These are phyloP conservation scores for Spodoptera littoralis DNA, from an alignment of 2,888 invertebrate species.

Conservation along the genomic window DNA sequence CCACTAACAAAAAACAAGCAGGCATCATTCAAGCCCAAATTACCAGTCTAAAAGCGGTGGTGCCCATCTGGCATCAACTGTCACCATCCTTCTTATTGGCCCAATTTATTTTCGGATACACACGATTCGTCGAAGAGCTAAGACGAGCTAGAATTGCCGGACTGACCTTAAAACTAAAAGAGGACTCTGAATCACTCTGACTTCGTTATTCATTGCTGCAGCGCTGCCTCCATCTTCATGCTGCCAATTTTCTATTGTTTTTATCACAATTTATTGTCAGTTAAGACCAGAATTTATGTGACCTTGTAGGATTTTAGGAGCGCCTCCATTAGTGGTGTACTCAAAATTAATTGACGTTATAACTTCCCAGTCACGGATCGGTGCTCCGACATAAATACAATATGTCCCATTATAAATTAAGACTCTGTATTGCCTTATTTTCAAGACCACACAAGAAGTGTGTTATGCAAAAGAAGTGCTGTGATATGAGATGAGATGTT, in stretches of 20 bases:
- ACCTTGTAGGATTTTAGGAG: background rate
- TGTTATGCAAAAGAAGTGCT: too few species aligned
- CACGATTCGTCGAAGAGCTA: constrained; percentile 55
- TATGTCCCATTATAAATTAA: too few species aligned
- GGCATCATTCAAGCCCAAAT: constrained; percentile 39
- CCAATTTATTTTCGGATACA: constrained; percentile 56
- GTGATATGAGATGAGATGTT: too few species aligned
- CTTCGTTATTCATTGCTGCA: constrained; percentile 44
- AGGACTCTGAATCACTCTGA: constrained; percentile 52
- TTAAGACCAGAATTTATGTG: background rate
- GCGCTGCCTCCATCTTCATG: constrained; percentile 31
- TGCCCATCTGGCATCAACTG: constrained; percentile 52
- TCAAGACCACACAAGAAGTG: too few species aligned
- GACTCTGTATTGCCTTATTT: too few species aligned
- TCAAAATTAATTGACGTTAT: too few species aligned
- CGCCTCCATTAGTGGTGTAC: background rate
- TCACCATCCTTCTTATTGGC: constrained; percentile 56
- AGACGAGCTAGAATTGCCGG: constrained; percentile 53
- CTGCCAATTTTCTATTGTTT: constrained; percentile 52
- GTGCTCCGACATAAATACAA: too few species aligned
- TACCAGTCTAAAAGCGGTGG: constrained; percentile 45
- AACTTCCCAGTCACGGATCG: too few species aligned
- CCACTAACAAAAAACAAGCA: constrained; percentile 24
- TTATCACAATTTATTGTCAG: constrained; percentile 23
- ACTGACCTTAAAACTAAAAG: constrained; percentile 59